phyloP scores from a whole-genome alignment of 2,113 vertebrate species.

The Eubucco bourcierii region DNA sequence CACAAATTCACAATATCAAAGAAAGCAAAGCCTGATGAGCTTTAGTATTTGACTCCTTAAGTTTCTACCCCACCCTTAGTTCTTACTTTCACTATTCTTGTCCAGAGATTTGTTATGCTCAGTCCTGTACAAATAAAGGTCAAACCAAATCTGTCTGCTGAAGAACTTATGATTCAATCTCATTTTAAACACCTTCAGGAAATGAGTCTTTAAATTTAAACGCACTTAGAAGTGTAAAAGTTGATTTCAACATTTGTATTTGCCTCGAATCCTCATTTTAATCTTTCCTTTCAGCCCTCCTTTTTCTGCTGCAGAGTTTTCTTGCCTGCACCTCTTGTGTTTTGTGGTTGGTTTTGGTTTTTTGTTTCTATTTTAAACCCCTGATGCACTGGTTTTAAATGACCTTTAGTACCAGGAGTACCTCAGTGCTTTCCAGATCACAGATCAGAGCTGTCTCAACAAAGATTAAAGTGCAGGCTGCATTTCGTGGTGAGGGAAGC shows the following conservation, averaged over 20 bases:
- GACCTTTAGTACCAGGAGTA: background rate
- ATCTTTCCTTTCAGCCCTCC: background rate
- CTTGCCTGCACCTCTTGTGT: background rate
- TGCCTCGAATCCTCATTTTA: background rate
- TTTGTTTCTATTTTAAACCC: background rate
- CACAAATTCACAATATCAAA: background rate
- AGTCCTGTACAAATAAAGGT: background rate
- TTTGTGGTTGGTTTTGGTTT: background rate
- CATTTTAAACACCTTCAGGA: background rate
- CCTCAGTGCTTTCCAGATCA: background rate
- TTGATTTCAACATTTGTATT: background rate
- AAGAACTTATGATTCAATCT: background rate
- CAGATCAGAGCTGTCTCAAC: background rate
- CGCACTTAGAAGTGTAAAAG: background rate
- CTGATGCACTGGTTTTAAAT: background rate
- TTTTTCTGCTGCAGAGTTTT: background rate
- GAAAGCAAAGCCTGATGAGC: background rate
- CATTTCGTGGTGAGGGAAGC: background rate
- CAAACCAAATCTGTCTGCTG: background rate
- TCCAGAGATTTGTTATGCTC: background rate
- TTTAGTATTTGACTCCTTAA: background rate
- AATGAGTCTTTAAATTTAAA: background rate
- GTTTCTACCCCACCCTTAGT: background rate
- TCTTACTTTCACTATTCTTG: background rate
- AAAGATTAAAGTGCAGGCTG: background rate